These are phyloP conservation scores for Cherax destructor DNA, from an alignment of 1,140 invertebrate species.

Conservation along the genomic window DNA sequence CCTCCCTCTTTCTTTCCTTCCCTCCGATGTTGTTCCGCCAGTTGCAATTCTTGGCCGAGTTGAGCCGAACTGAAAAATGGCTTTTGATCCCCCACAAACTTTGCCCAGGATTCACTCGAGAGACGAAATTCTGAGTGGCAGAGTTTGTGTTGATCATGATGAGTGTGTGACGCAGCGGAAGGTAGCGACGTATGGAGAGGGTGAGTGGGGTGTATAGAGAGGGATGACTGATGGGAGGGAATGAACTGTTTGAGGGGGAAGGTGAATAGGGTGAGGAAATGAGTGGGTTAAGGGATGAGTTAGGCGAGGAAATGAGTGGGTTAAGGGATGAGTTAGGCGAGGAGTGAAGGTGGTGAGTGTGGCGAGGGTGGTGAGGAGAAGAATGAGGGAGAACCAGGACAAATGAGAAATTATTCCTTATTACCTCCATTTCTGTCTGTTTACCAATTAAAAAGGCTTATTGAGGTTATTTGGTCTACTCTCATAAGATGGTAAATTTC, in stretches of 20 bases:
- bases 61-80: constrained; percentile 9
- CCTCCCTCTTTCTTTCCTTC: no score
- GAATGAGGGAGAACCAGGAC: no score
- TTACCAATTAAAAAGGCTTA: no score
- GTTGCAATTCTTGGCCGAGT: constrained; percentile 15
- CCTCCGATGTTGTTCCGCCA: background rate
- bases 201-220: background rate
- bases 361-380: background rate
- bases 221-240: no score
- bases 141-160: background rate
- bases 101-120: background rate
- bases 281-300: background rate
- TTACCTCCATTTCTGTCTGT: no score
- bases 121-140: background rate
- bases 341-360: background rate
- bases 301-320: background rate
- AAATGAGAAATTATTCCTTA: no score
- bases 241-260: no score
- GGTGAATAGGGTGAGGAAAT: background rate
- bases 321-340: background rate
- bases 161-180: background rate
- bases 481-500: no score
- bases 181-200: background rate
- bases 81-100: constrained; percentile 15
- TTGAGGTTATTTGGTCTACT: no score